phyloP scores from a whole-genome alignment of 2,888 invertebrate species.

The Heliconius ethilla region DNA sequence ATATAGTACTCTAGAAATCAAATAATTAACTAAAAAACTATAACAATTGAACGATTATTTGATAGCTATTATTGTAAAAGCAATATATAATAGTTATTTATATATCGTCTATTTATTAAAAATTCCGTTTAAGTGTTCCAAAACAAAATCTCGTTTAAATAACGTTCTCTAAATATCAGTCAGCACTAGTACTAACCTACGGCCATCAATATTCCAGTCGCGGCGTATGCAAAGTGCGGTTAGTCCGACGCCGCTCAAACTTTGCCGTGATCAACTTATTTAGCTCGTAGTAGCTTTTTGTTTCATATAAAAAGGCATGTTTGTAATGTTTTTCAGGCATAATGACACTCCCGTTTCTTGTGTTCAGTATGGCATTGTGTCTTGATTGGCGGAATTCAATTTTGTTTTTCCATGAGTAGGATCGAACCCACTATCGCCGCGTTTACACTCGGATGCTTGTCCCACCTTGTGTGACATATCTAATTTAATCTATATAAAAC shows the following conservation, averaged over 20 bases:
- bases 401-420: no score
- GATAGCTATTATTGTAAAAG: no score
- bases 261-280: constrained; percentile 41
- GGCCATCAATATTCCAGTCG: constrained; percentile 51
- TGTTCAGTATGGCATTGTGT: no score
- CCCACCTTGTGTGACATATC: no score
- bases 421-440: no score
- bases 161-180: constrained; percentile 37
- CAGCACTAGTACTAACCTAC: neutral
- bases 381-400: no score
- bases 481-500: no score
- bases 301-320: neutral
- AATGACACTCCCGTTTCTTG: no score
- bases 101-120: neutral
- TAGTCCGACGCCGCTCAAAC: constrained; percentile 39
- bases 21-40: no score
- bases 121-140: neutral
- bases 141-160: constrained; percentile 33
- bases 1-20: no score
- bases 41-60: no score
- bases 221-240: constrained; percentile 51
- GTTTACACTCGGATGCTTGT: no score
- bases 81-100: neutral
- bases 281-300: constrained; percentile 25
- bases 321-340: neutral